Conservation (phyloP, 2,797 vertebrate species). For the Hydrocynus forskahlii region DNA sequence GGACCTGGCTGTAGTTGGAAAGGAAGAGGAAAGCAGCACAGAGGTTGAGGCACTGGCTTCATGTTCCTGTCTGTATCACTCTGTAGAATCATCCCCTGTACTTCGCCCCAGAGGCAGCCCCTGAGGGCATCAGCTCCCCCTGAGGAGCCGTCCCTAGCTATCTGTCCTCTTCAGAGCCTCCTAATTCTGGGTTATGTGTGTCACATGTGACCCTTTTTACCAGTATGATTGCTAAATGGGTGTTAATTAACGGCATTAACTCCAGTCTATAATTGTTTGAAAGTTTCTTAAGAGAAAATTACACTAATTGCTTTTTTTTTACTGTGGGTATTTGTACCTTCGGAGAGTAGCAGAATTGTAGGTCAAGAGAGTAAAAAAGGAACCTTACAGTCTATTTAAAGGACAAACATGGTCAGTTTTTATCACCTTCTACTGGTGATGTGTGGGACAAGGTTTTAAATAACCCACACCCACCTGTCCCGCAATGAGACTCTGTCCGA, state of each 20-base stretch:
- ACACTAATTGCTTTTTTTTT: background rate
- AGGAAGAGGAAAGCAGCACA: background rate
- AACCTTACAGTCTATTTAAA: background rate
- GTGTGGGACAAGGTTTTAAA: too few species aligned
- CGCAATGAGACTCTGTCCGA: too few species aligned
- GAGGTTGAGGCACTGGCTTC: background rate
- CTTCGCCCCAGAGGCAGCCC: slow-evolving; percentile 40
- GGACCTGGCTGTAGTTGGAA: too few species aligned
- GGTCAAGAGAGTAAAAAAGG: background rate
- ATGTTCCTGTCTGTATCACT: slow-evolving; percentile 15
- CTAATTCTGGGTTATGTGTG: background rate
- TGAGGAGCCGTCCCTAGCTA: slow-evolving; percentile 37
- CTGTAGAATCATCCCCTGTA: slow-evolving; percentile 51
- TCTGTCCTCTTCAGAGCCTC: background rate
- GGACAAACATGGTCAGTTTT: background rate
- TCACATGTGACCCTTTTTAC: slow-evolving; percentile 10
- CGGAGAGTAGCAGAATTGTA: background rate
- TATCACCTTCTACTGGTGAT: too few species aligned
- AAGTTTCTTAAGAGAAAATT: slow-evolving; percentile 64
- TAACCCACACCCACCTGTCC: too few species aligned
- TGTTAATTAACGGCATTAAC: slow-evolving; percentile 65
- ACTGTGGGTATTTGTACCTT: background rate
- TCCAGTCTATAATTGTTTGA: slow-evolving; percentile 73
- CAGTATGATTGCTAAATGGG: slow-evolving; percentile 41
- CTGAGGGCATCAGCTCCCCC: slow-evolving; percentile 23